Evolutionary conservation across 2,888 invertebrate genomes (phyloP), one percentile per base, ranked within the genome.

Genomic region (Eudemis profundana): DNA sequence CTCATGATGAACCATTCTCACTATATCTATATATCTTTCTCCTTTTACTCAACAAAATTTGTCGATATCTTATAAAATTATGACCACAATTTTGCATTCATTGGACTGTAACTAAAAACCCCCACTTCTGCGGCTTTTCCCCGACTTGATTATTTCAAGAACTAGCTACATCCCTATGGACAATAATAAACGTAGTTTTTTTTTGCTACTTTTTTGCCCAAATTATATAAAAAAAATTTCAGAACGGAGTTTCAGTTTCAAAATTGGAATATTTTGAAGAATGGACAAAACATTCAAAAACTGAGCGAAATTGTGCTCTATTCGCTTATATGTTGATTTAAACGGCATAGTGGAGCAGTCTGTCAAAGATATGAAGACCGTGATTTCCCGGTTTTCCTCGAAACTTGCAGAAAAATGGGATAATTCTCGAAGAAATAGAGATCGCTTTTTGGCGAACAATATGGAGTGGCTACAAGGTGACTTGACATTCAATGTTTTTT

Each of bases 381-480:
- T n/a, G n/a, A n/a, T n/a, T n/a, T n/a, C n/a, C n/a, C n/a, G n/a
- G n/a, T n/a, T n/a, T n/a, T n/a, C n/a, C n/a, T n/a, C n/a, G n/a
- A n/a, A n/a, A n/a, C n/a, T n/a, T n/a, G n/a, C n/a, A n/a, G n/a
- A n/a, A n/a, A 46, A 46, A 46, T 46, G 46, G 46, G 44, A 21
- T 10, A 46, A 21, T 46, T 46, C 46, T 21, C 46, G 46, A 46
- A 46, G 29, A 29, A 7, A 29, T 29, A 7, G 4, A 10, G 8
- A 29, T 29, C 8, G 8, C 7, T 29, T 23, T 15, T 44, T 44
- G 19, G 44, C 8, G 44, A 44, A 44, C 44, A 44, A 44, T 44
- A 44, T 44, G 8, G 44, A 44, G 44, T 44, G 44, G 17, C 19
- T 51, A 33, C 17, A 51, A 51, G 51, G 33, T 51, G 51, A 44